A percentile compares a stretch with the other conserved stretches of the same genome.
Evolutionary conservation across 2,113 vertebrate genomes (phyloP).

Genomic region (Mesitornis unicolor): DNA sequence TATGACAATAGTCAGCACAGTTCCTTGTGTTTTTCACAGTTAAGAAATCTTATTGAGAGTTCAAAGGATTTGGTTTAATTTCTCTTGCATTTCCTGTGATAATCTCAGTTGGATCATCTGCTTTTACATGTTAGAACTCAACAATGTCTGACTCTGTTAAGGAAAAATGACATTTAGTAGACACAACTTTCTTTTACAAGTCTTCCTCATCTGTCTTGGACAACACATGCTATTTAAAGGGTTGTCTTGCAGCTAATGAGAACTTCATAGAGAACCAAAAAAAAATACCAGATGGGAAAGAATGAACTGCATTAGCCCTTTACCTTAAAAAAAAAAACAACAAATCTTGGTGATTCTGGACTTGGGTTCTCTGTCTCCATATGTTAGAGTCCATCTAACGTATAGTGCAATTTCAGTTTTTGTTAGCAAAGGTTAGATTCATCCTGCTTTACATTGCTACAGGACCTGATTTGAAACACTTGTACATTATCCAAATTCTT

Average conservation of each 20-base stretch:
- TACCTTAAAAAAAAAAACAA: background rate
- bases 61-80: constrained; percentile 51
- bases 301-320: background rate
- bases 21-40: background rate
- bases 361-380: background rate
- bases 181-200: background rate
- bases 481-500: background rate
- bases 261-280: background rate
- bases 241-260: background rate
- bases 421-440: background rate
- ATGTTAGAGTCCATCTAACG: background rate
- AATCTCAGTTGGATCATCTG: constrained; percentile 60
- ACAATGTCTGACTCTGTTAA: constrained; percentile 9
- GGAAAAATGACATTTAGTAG: constrained; percentile 36
- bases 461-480: background rate
- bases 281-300: background rate
- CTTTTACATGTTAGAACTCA: constrained; percentile 24
- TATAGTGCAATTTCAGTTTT: background rate
- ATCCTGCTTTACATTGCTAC: background rate
- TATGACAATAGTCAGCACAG: constrained; percentile 26
- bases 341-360: background rate
- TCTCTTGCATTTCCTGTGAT: constrained; percentile 54
- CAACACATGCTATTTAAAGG: background rate
- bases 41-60: constrained; percentile 40
- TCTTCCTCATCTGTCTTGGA: background rate